Percentiles rank a stretch among this genome's conserved stretches.
Conservation (phyloP, 2,888 invertebrate genomes). For the Synanthedon myopaeformis region DNA sequence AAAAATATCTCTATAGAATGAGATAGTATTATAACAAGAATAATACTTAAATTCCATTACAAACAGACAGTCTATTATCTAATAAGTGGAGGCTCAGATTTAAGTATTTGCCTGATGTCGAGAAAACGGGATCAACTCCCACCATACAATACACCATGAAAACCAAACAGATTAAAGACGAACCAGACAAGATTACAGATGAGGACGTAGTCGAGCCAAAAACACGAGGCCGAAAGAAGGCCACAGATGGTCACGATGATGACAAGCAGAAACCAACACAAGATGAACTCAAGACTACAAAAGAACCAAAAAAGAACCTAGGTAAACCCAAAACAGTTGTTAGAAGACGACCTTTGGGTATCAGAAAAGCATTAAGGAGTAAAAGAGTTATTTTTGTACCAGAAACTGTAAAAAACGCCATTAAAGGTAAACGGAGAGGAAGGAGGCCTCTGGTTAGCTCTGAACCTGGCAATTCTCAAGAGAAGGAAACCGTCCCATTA, state of each 20-base stretch:
- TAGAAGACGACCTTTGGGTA: conserved; percentile 57
- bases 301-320: conserved; percentile 48
- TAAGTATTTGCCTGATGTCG: conserved; percentile 58
- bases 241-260: conserved; percentile 48
- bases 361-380: conserved; percentile 54
- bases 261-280: conserved; percentile 43
- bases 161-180: conserved; percentile 62
- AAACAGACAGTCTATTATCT: too few relatives aligned
- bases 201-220: conserved; percentile 59
- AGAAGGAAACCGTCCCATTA: conserved; percentile 44
- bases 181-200: conserved; percentile 55
- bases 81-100: neutral
- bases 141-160: conserved; percentile 68
- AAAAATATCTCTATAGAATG: too few relatives aligned
- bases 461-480: conserved; percentile 40
- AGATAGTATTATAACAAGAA: too few relatives aligned
- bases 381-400: conserved; percentile 39
- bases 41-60: too few relatives aligned
- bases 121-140: conserved; percentile 52
- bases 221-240: conserved; percentile 62
- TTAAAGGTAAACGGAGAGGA: conserved; percentile 45
- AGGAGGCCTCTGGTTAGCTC: conserved; percentile 44
- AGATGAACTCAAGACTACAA: conserved; percentile 59
- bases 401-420: conserved; percentile 45
- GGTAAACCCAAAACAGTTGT: conserved; percentile 49